These are phyloP conservation scores for Bugula neritina DNA, from an alignment of 2,888 invertebrate species.

Conservation along the genomic window DNA sequence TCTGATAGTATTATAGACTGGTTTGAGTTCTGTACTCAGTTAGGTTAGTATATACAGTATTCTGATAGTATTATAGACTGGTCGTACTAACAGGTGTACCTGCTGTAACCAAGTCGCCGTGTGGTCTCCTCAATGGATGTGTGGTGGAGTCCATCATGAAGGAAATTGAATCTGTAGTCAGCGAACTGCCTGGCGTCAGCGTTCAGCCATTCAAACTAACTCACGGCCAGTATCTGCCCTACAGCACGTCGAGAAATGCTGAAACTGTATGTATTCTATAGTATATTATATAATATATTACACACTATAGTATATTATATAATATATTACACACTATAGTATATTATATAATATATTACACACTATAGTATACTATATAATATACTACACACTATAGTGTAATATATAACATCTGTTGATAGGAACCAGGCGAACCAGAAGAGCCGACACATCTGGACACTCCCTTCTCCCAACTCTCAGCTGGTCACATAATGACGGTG, in stretches of 20 bases:
- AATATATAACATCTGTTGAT: too few species aligned
- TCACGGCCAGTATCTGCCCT: constrained; percentile 30
- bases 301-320: too few species aligned
- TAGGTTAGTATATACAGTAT: too few species aligned
- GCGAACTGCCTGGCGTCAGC: constrained; percentile 38
- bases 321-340: too few species aligned
- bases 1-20: too few species aligned
- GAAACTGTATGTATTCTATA: constrained; percentile 15
- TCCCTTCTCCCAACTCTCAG: not conserved
- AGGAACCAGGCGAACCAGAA: too few species aligned
- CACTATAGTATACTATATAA: too few species aligned
- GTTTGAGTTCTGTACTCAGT: too few species aligned
- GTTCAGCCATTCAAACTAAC: constrained; percentile 41
- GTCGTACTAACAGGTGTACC: constrained; percentile 59
- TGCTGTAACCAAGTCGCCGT: constrained; percentile 58
- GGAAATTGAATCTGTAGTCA: constrained; percentile 58
- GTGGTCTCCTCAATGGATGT: constrained; percentile 44
- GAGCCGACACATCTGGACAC: constrained; percentile 3
- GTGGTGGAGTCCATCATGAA: constrained; percentile 54
- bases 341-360: too few species aligned
- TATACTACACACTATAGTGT: too few species aligned
- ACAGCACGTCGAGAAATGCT: constrained; percentile 28
- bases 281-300: too few species aligned
- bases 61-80: too few species aligned
- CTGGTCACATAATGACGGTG: constrained; percentile 8